Conservation (phyloP, 2,113 vertebrate species). For the Oryzias celebensis region DNA sequence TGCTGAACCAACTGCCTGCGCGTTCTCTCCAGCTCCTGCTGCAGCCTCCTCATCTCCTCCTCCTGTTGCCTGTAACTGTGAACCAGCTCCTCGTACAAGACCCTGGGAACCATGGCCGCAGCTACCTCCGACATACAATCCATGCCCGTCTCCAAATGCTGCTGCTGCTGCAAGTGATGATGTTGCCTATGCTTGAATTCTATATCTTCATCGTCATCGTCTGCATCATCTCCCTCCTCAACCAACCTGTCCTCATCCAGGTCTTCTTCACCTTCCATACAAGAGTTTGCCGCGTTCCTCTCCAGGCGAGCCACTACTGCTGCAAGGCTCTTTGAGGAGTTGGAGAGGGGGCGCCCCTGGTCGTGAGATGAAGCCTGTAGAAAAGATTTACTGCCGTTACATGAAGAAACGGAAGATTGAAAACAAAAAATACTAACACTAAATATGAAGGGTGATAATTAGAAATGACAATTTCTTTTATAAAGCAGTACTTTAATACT, state of each 20-base stretch:
- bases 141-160: slow-evolving; percentile 64
- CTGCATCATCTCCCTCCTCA: slow-evolving; percentile 74
- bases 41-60: slow-evolving; percentile 95
- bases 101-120: slow-evolving; percentile 87
- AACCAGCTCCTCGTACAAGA: slow-evolving; percentile 94
- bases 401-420: neutral
- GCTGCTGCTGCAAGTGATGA: slow-evolving; percentile 59
- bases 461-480: no score
- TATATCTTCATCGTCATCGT: slow-evolving; percentile 74
- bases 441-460: neutral
- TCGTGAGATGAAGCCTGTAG: slow-evolving; percentile 70
- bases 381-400: slow-evolving; percentile 18
- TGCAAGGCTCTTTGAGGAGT: slow-evolving; percentile 89
- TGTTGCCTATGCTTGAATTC: slow-evolving; percentile 68
- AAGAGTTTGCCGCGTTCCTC: slow-evolving; percentile 79
- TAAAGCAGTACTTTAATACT: no score
- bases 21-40: slow-evolving; percentile 95
- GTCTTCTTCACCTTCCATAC: slow-evolving; percentile 78
- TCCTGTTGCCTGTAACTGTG: slow-evolving; percentile 97
- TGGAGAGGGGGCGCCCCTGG: slow-evolving; percentile 73
- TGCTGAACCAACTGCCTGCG: slow-evolving; percentile 96
- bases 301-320: slow-evolving; percentile 94
- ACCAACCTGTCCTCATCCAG: slow-evolving; percentile 73
- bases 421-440: neutral
- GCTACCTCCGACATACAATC: slow-evolving; percentile 71